These are phyloP conservation scores for Lottia scabra DNA, from an alignment of 2,888 invertebrate species.

Conservation along the genomic window DNA sequence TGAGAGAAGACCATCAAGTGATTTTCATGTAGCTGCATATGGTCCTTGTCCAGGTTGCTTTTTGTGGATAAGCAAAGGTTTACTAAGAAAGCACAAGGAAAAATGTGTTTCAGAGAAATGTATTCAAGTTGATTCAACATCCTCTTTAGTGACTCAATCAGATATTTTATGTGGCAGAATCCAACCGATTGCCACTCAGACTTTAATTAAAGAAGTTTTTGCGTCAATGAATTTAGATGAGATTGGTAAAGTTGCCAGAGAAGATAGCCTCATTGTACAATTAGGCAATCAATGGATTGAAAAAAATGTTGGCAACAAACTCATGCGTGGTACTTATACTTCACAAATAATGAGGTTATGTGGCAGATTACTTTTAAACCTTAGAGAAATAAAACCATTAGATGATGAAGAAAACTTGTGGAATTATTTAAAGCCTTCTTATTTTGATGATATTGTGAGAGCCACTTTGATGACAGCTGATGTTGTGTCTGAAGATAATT, in stretches of 20 bases:
- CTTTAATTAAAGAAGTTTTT: neutral
- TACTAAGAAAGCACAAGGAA: neutral
- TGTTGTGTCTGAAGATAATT: no score
- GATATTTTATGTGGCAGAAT: neutral
- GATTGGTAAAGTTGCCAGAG: neutral
- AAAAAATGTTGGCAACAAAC: neutral
- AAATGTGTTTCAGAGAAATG: neutral
- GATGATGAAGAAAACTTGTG: neutral
- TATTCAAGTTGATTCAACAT: neutral
- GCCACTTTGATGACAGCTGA: neutral
- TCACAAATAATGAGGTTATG: neutral
- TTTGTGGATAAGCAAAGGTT: neutral
- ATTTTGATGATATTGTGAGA: neutral
- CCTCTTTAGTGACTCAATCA: neutral
- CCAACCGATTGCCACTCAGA: neutral
- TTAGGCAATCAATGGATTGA: neutral
- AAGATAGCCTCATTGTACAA: neutral
- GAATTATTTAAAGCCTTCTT: neutral
- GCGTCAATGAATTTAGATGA: neutral
- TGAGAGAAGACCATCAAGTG: neutral
- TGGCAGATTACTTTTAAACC: neutral
- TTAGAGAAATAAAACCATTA: neutral
- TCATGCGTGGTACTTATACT: neutral
- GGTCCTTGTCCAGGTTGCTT: neutral
- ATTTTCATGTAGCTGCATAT: neutral